Evolutionary conservation across 2,113 vertebrate species (phyloP).

Genomic region (Seriola aureovittata): DNA sequence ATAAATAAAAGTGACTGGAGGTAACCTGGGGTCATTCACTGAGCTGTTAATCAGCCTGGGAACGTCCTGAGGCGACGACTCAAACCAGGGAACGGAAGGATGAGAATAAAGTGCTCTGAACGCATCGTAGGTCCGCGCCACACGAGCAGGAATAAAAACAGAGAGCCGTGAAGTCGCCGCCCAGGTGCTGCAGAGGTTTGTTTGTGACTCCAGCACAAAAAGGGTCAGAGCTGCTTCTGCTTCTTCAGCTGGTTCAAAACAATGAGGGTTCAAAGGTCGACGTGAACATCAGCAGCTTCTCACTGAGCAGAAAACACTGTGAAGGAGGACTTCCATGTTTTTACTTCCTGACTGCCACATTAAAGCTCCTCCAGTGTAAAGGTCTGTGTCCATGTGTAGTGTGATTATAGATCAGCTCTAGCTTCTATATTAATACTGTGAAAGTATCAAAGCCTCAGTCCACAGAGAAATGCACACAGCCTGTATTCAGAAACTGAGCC

Average conservation of each 20-base stretch:
- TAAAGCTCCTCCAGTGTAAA: too few species aligned
- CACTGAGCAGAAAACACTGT: not conserved
- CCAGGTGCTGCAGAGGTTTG: conserved; percentile 21
- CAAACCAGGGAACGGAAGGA: conserved; percentile 14
- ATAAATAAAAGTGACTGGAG: conserved; percentile 6
- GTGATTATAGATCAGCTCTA: too few species aligned
- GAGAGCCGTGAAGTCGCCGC: conserved; percentile 5
- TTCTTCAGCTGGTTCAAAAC: conserved; percentile 11
- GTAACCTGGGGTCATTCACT: not conserved
- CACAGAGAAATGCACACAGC: too few species aligned
- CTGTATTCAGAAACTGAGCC: too few species aligned
- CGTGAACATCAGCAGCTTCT: not conserved
- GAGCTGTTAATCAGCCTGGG: conserved; percentile 9
- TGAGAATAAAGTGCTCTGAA: conserved; percentile 24
- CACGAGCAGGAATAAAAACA: conserved; percentile 7
- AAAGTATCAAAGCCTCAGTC: too few species aligned
- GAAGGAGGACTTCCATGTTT: too few species aligned
- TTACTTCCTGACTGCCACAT: too few species aligned
- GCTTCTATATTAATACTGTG: too few species aligned
- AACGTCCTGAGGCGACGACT: conserved; percentile 33
- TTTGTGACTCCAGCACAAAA: conserved; percentile 24
- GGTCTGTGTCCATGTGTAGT: too few species aligned
- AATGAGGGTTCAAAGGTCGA: not conserved
- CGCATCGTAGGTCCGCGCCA: conserved; percentile 3
- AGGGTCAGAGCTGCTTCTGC: conserved; percentile 8